Base-by-base conservation (phyloP, 2,113 vertebrate species). In the Atractosteus spatula region DNA sequence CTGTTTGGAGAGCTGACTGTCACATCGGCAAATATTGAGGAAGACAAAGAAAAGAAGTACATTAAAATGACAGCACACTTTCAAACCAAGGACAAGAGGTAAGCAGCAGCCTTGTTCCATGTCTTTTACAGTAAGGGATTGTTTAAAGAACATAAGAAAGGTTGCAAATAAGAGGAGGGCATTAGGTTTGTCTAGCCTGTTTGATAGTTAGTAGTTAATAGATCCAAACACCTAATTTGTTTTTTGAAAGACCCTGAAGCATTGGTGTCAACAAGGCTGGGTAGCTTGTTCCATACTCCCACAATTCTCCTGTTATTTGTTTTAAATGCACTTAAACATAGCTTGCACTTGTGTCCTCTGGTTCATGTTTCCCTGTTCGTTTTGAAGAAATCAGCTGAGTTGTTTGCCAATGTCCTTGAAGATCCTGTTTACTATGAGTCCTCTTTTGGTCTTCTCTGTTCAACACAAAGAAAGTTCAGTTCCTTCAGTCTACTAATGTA, bases 1-100 rank as follows among this genome's bases (percentile, higher is more conserved):
- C 88, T 98, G 72, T 98, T 98, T 0, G 97, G 96, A 41, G 90
- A 96, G 74, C 93, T 98, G 73, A 91, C 91, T 42, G 89, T 95
- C 2, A 88, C 85, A 1, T 89, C 85, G 14, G 95, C 95, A 12
- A 88, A 84, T 11, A 72, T 94, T 73, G 91, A 90, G 78, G 87
- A 94, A 17, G 84, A 87, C 41, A 78, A 87, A 59, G 86, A 89
- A 5, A 86, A 86, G 13, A 89, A 88, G 70, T 93, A 92, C 72
- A 89, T 83, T 75, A 97, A 96, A 85, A 90, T 98, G 92, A 97
- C 93, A 0, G 95, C 91, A 47, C 87, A 89, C 71, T 89, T 99
- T 43, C 74, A 87, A 47, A 98, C 97, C 0, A 43, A 85, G 66
- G 82, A 91, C 29, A 92, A 89, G 72, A 87, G 91, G 97, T 98